A percentile compares a stretch with the other conserved stretches of the same genome.
These are phyloP conservation scores for Gobio gobio DNA, from an alignment of 2,113 vertebrate species.

Conservation along the genomic window DNA sequence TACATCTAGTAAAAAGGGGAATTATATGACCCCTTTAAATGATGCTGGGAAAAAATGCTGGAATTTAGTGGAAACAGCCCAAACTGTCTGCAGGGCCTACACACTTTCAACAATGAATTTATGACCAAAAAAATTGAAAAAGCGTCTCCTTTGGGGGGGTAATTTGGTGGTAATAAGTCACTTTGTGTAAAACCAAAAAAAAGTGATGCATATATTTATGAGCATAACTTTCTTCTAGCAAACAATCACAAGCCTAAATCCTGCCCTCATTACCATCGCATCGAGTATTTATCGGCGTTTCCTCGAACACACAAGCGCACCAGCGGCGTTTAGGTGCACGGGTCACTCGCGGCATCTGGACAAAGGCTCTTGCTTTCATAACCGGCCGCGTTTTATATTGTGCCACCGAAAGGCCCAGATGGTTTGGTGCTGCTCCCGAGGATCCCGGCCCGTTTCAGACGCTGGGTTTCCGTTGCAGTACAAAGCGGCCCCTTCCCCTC, in stretches of 20 bases:
- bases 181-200: no score
- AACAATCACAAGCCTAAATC: neutral
- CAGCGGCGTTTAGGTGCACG: neutral
- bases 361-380: slow-evolving; percentile 30
- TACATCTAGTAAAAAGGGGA: no score
- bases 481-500: slow-evolving; percentile 50
- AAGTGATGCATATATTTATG: no score
- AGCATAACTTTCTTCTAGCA: neutral
- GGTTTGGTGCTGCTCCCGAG: slow-evolving; percentile 50
- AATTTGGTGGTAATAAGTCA: no score
- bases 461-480: slow-evolving; percentile 31
- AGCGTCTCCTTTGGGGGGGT: no score
- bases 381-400: neutral
- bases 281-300: neutral
- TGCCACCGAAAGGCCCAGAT: slow-evolving; percentile 54
- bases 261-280: neutral
- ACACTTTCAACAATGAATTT: no score
- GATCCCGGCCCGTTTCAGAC: slow-evolving; percentile 14
- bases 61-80: no score
- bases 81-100: no score
- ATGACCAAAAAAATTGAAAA: no score
- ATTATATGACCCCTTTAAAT: no score
- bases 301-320: neutral
- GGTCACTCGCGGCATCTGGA: neutral
- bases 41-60: no score